A percentile compares a stretch with the other conserved stretches of the same genome.
These are phyloP conservation scores for Sternotherus odoratus DNA, from an alignment of 2,797 vertebrate genomes.

Conservation along the genomic window DNA sequence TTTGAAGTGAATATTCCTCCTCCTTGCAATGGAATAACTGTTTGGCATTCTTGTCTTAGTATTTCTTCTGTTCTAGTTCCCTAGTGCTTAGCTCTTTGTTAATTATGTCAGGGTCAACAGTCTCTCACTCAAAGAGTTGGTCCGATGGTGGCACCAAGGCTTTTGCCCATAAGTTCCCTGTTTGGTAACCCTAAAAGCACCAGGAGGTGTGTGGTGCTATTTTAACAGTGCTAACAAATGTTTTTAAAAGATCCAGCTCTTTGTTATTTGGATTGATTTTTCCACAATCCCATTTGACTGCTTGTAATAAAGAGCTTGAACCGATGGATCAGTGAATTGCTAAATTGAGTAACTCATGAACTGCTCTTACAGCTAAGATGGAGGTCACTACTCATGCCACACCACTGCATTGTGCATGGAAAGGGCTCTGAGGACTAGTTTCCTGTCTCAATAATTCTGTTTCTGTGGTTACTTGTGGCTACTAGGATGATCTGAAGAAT, in stretches of 20 bases:
- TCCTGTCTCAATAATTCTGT: not conserved
- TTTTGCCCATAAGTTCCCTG: not conserved
- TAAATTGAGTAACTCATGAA: too few species aligned
- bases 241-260: not conserved
- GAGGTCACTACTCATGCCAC: not conserved
- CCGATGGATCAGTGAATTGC: not conserved
- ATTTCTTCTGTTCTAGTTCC: conserved; percentile 1
- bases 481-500: too few species aligned
- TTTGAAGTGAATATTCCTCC: not conserved
- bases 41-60: not conserved
- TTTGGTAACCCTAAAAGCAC: not conserved
- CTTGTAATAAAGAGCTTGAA: not conserved
- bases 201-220: not conserved
- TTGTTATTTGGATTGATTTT: not conserved
- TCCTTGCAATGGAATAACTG: not conserved
- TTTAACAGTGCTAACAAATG: not conserved
- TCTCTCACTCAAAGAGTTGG: not conserved
- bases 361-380: not conserved
- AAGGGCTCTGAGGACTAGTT: not conserved
- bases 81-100: not conserved
- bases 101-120: not conserved
- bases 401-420: not conserved
- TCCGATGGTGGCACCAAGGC: not conserved
- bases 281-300: not conserved
- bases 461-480: not conserved